Percentiles rank a stretch among this genome's conserved stretches.
Conservation (phyloP, 2,797 vertebrate genomes). For the Gymnodraco acuticeps region DNA sequence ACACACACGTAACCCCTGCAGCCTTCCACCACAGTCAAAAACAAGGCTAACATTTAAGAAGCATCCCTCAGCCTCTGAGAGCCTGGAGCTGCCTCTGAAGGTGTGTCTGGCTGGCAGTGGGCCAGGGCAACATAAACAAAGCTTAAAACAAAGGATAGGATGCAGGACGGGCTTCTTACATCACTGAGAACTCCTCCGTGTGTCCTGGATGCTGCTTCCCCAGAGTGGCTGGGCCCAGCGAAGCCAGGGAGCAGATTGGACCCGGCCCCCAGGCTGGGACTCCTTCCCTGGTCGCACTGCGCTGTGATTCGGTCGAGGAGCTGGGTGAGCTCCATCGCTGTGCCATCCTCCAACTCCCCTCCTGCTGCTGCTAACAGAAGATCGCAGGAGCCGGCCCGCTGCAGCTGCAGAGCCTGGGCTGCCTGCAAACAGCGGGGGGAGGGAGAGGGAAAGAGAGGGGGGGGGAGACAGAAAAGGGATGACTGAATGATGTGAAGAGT, state of each 20-base stretch:
- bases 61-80: slow-evolving; percentile 22
- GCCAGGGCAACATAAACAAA: slow-evolving; percentile 47
- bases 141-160: slow-evolving; percentile 23
- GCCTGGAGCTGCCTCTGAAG: slow-evolving; percentile 53
- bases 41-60: slow-evolving; percentile 15
- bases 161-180: slow-evolving; percentile 79
- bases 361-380: slow-evolving; percentile 75
- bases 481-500: slow-evolving; percentile 14
- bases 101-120: slow-evolving; percentile 68
- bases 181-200: slow-evolving; percentile 81
- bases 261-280: slow-evolving; percentile 37
- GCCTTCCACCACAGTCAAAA: slow-evolving; percentile 36
- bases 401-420: slow-evolving; percentile 84
- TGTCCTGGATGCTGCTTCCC: slow-evolving; percentile 55
- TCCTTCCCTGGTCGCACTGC: slow-evolving; percentile 87
- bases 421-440: slow-evolving; percentile 80
- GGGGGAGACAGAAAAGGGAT: slow-evolving; percentile 3
- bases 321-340: slow-evolving; percentile 92
- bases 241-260: slow-evolving; percentile 62
- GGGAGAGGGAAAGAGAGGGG: slow-evolving; percentile 19
- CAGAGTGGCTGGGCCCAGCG: slow-evolving; percentile 53
- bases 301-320: slow-evolving; percentile 90
- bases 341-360: slow-evolving; percentile 92
- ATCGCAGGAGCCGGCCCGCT: slow-evolving; percentile 82
- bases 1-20: not conserved